Evolutionary conservation across 2,888 invertebrate genomes (phyloP).

Genomic region (Drosophila mettleri): DNA sequence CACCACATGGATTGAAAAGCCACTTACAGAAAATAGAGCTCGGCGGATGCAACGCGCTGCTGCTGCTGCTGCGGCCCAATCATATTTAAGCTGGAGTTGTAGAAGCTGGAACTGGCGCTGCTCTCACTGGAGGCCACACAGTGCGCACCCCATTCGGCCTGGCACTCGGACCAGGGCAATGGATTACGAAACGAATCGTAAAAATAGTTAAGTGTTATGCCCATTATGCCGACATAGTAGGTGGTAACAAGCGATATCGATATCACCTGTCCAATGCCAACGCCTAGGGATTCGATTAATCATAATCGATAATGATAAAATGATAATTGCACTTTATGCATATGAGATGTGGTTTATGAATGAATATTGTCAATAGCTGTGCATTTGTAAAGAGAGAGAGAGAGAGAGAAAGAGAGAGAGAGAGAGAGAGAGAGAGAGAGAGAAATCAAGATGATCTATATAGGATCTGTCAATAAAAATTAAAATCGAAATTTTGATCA

Average conservation of each 20-base stretch:
- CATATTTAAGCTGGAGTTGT: conserved; percentile 20
- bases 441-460: no score
- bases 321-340: no score
- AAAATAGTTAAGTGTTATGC: conserved; percentile 88
- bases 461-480: no score
- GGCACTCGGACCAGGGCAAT: conserved; percentile 88
- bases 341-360: conserved; percentile 4
- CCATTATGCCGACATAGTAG: conserved; percentile 89
- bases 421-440: no score
- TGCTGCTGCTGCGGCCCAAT: conserved; percentile 33
- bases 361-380: not conserved
- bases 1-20: conserved; percentile 29
- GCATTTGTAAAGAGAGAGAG: no score
- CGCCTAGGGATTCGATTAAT: conserved; percentile 82
- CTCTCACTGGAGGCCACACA: conserved; percentile 84
- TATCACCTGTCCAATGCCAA: conserved; percentile 87
- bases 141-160: conserved; percentile 85
- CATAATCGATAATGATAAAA: not conserved
- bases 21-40: conserved; percentile 86
- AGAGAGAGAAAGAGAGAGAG: no score
- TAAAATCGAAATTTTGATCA: no score
- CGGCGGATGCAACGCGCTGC: conserved; percentile 82
- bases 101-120: conserved; percentile 20
- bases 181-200: conserved; percentile 87
- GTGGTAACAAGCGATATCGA: conserved; percentile 87